Percentiles rank a stretch among this genome's conserved stretches.
These are phyloP conservation scores for Gryon sp. DNA, from an alignment of 1,140 invertebrate species.

Conservation along the genomic window DNA sequence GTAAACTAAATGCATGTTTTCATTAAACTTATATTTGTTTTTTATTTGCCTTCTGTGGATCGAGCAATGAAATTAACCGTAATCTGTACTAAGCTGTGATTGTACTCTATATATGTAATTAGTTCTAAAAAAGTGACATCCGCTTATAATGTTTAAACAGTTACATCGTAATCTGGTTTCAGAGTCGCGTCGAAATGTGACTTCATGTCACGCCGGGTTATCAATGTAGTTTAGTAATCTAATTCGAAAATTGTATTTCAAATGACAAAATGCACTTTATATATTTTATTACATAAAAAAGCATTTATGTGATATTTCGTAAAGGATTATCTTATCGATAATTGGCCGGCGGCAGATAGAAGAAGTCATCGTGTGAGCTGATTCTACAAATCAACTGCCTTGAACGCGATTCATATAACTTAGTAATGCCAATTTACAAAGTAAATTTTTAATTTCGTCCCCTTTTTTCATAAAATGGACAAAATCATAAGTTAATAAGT, in stretches of 20 bases:
- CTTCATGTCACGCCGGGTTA: slow-evolving; percentile 28
- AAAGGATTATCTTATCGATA: slow-evolving; percentile 37
- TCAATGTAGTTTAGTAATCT: slow-evolving; percentile 24
- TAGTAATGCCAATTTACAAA: too few species aligned
- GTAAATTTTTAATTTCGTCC: too few species aligned
- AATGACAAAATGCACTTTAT: slow-evolving; percentile 38
- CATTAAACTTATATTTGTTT: too few species aligned
- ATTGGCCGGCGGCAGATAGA: slow-evolving; percentile 13
- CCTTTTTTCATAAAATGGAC: too few species aligned
- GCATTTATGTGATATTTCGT: slow-evolving; percentile 20
- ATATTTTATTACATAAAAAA: slow-evolving; percentile 17
- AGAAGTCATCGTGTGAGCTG: not conserved
- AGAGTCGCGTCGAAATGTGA: not conserved
- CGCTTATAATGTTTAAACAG: too few species aligned
- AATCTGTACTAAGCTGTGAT: not conserved
- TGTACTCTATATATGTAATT: too few species aligned
- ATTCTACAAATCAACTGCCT: slow-evolving; percentile 4
- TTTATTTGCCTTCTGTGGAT: too few species aligned
- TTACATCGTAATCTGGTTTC: not conserved
- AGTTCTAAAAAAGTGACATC: too few species aligned
- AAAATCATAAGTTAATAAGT: too few species aligned
- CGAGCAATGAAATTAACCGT: too few species aligned
- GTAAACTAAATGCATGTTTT: too few species aligned
- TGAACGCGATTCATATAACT: slow-evolving; percentile 7
- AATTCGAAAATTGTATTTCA: slow-evolving; percentile 28